Base-by-base conservation (phyloP, 2,113 vertebrate genomes). In the Rallus limicola region DNA sequence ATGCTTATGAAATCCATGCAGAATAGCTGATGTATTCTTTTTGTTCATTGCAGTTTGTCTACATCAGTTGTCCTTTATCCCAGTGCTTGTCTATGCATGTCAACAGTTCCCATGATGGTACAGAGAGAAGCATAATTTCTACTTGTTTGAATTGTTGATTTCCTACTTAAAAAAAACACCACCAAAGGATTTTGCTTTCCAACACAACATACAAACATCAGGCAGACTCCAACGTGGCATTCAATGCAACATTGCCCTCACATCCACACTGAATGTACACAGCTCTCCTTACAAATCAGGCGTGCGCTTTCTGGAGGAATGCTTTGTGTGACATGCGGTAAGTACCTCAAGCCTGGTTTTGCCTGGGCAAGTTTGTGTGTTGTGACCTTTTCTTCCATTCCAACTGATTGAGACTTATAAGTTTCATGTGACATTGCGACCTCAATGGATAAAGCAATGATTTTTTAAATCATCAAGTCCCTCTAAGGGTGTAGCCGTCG, bases 31-130 rank as follows among this genome's bases (percentile, higher is more conserved):
- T 33, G 28, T 31, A 31, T 48, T 25, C 4, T 78, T 81, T 78
- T 82, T 71, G 44, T 75, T 67, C 87, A 67, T 26, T 65, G 76
- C 56, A 46, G 7, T 44, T 78, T 94, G 38, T 89, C 86, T 92
- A 17, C 16, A 70, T 55, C 77, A 77, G 42, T 81, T 78, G 59
- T 33, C 16, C 38, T 63, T 74, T 60, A 40, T 80, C 8, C 5
- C 34, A 69, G 3, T 20, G 16, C 31, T 77, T 83, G 8, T 62
- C 60, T 26, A 0, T 24, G 71, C 64, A 60, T 59, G 86, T 56
- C 62, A 44, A 16, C 17, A 21, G 26, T 56, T 92, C 63, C 44
- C 50, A 17, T 19, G 71, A 6, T 5, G 11, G 25, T 40, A 20
- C 31, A 75, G 29, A 16, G 16, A n/a, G 62, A 93, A 72, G 29